phyloP scores from a whole-genome alignment of 2,113 vertebrate genomes.

The Neodon shergylaensis region DNA sequence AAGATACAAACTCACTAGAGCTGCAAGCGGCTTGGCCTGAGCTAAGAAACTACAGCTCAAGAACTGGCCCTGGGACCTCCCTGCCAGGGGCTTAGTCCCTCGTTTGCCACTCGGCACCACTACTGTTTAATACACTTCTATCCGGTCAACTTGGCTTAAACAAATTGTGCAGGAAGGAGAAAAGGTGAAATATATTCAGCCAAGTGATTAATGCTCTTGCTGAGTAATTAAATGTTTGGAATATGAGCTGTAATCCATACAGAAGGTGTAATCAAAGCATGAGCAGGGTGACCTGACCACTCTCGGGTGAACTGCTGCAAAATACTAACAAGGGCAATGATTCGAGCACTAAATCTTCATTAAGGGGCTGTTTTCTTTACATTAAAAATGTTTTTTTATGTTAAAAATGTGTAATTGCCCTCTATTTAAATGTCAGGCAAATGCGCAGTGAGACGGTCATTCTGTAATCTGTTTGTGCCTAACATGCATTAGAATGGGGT shows the following conservation, averaged over 20 bases:
- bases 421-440: constrained; percentile 55
- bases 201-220: constrained; percentile 57
- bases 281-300: constrained; percentile 43
- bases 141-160: background rate
- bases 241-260: constrained; percentile 64
- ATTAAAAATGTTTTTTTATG: background rate
- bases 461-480: constrained; percentile 26
- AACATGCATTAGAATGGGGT: background rate
- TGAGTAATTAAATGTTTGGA: constrained; percentile 64
- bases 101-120: background rate
- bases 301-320: background rate
- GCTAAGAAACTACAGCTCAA: background rate
- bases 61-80: background rate
- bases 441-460: background rate
- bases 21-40: background rate
- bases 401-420: constrained; percentile 25
- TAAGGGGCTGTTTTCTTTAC: constrained; percentile 5
- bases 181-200: constrained; percentile 66
- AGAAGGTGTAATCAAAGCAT: constrained; percentile 63
- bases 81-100: background rate
- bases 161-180: constrained; percentile 56
- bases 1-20: background rate
- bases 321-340: background rate
- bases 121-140: background rate
- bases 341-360: background rate